Evolutionary conservation across 2,888 invertebrate species (phyloP).

Genomic region (Ophion obscuratus): DNA sequence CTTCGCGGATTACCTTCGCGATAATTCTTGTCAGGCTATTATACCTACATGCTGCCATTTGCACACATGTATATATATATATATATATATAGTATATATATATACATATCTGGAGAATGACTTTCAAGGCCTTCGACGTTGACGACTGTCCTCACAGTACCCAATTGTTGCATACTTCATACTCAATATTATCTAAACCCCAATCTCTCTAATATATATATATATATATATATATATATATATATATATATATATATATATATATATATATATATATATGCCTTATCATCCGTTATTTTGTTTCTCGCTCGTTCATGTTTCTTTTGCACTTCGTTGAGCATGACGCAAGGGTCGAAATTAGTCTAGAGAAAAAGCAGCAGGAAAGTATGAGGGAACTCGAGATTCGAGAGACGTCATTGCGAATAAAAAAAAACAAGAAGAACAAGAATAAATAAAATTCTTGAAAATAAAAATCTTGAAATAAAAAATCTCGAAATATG

Average conservation of each 20-base stretch:
- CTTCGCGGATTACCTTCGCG: slow-evolving; percentile 42
- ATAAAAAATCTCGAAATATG: neutral
- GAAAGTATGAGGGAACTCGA: neutral
- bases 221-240: neutral
- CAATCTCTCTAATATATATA: neutral
- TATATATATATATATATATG: neutral
- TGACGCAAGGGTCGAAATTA: slow-evolving; percentile 52
- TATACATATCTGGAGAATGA: neutral
- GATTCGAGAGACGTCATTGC: slow-evolving; percentile 32
- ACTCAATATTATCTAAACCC: too few relatives aligned
- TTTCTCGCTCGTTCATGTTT: slow-evolving; percentile 28
- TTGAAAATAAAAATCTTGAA: neutral
- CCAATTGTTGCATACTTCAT: too few relatives aligned
- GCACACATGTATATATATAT: neutral
- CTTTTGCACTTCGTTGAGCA: slow-evolving; percentile 48
- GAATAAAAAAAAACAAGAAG: neutral
- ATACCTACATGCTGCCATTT: neutral
- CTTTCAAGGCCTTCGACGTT: too few relatives aligned
- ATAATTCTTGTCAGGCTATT: slow-evolving; percentile 52
- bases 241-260: neutral
- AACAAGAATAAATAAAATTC: neutral
- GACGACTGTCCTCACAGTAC: too few relatives aligned
- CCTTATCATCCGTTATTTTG: slow-evolving; percentile 24
- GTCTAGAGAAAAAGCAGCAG: slow-evolving; percentile 22
- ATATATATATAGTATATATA: neutral